Evolutionary conservation across 1,140 invertebrate species (phyloP).

Genomic region (Aphidius gifuensis): DNA sequence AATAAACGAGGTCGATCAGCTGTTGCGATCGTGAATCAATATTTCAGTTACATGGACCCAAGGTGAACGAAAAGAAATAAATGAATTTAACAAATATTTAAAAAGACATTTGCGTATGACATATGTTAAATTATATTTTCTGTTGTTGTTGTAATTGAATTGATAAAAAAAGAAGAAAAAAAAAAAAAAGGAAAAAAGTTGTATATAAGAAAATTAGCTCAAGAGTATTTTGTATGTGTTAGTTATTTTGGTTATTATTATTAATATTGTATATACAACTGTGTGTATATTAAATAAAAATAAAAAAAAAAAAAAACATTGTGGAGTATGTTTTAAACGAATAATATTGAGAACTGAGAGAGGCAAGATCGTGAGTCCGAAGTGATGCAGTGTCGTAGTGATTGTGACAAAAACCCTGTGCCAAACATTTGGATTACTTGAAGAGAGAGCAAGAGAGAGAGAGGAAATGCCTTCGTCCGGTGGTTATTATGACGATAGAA

Average conservation of each 20-base stretch:
- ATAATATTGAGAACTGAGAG: constrained; percentile 41
- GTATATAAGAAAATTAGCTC: no score
- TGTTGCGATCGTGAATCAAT: constrained; percentile 8
- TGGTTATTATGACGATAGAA: constrained; percentile 56
- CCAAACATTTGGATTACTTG: constrained; percentile 51
- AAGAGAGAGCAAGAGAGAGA: constrained; percentile 23
- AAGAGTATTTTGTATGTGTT: no score
- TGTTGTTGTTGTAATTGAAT: background rate
- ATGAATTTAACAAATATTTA: background rate
- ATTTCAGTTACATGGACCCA: background rate
- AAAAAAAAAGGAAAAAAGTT: no score
- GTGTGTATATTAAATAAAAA: no score
- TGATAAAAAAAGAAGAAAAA: background rate
- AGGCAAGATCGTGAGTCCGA: constrained; percentile 38
- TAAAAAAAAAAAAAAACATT: no score
- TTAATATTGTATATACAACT: no score
- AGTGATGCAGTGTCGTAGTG: constrained; percentile 54
- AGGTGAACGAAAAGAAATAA: background rate
- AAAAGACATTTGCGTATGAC: no score
- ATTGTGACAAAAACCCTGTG: constrained; percentile 48
- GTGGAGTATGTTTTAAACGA: no score
- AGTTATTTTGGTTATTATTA: no score
- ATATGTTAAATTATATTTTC: background rate
- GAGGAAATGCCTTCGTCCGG: constrained; percentile 44
- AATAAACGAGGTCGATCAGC: constrained; percentile 7